These are phyloP conservation scores for Monomorium pharaonis DNA, from an alignment of 1,140 invertebrate species.

Conservation along the genomic window DNA sequence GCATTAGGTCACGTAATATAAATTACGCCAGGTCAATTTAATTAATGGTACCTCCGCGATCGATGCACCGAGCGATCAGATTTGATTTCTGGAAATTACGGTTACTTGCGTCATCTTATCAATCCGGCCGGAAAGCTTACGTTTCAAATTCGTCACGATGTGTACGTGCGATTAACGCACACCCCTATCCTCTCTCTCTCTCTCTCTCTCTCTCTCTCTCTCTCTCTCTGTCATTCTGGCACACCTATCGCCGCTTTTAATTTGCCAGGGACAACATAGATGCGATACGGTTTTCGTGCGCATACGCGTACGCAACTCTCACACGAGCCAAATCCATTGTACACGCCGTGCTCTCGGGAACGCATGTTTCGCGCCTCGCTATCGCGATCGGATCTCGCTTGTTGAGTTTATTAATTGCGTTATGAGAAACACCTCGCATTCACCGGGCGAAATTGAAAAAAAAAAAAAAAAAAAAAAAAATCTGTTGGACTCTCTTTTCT, in stretches of 20 bases:
- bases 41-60: conserved; percentile 70
- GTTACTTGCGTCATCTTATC: not conserved
- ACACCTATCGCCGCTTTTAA: conserved; percentile 81
- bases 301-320: conserved; percentile 5
- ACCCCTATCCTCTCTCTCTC: not conserved
- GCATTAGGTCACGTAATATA: conserved; percentile 73
- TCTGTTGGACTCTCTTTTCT: not conserved
- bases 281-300: conserved; percentile 65
- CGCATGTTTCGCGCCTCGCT: conserved; percentile 69
- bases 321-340: conserved; percentile 67
- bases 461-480: conserved; percentile 40
- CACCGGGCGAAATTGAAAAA: conserved; percentile 77
- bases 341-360: conserved; percentile 61
- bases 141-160: not conserved
- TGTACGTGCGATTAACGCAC: conserved; percentile 31
- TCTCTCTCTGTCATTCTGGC: not conserved
- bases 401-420: conserved; percentile 82
- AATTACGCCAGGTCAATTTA: conserved; percentile 72
- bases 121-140: not conserved
- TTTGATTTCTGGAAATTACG: conserved; percentile 18
- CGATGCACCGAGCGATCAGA: conserved; percentile 65
- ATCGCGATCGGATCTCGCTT: conserved; percentile 81
- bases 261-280: conserved; percentile 81
- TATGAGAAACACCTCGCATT: conserved; percentile 74
- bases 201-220: not conserved